Evolutionary conservation across 2,113 vertebrate species (phyloP).

Genomic region (Alces alces): DNA sequence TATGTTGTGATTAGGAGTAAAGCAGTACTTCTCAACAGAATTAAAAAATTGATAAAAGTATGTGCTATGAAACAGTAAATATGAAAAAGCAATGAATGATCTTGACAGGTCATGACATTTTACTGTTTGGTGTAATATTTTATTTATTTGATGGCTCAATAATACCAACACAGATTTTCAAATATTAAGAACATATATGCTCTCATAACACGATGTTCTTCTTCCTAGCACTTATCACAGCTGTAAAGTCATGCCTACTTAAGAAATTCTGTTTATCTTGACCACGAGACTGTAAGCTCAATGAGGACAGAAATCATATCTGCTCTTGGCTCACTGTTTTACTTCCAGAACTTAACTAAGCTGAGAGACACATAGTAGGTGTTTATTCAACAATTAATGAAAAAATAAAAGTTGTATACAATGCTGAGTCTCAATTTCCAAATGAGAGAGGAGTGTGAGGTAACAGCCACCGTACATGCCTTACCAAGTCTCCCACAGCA

Average conservation of each 20-base stretch:
- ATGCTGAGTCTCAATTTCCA: not conserved
- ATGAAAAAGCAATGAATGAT: not conserved
- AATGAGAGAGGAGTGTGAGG: not conserved
- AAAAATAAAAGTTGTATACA: not conserved
- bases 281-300: not conserved
- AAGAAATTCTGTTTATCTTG: not conserved
- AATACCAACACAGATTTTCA: not conserved
- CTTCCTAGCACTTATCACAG: not conserved
- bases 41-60: not conserved
- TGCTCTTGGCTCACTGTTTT: not conserved
- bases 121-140: not conserved
- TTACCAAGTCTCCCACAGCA: not conserved
- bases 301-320: not conserved
- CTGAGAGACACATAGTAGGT: not conserved
- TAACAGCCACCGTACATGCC: fast-evolving
- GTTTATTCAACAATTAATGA: not conserved
- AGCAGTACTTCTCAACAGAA: not conserved
- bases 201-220: not conserved
- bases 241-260: not conserved
- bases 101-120: not conserved
- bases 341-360: not conserved
- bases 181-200: not conserved
- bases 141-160: not conserved
- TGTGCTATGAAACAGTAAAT: not conserved
- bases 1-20: not conserved